Conservation (phyloP, 2,888 invertebrate genomes). For the Cerastoderma edule region DNA sequence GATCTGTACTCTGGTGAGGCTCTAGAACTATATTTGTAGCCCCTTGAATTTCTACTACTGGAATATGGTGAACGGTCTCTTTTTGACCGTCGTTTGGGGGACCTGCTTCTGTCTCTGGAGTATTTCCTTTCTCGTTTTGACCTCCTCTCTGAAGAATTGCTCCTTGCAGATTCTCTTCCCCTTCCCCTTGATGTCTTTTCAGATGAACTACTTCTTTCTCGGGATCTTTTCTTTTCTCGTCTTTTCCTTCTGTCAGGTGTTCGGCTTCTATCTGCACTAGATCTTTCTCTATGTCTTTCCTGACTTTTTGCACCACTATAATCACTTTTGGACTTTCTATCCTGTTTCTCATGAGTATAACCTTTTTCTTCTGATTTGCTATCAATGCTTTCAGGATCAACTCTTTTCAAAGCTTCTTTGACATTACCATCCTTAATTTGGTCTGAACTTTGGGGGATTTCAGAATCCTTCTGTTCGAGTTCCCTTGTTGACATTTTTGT, state of each 20-base stretch:
- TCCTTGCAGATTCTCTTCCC: conserved; percentile 21
- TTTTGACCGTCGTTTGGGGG: conserved; percentile 29
- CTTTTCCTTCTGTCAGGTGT: background rate
- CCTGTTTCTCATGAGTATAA: background rate
- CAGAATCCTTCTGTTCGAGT: background rate
- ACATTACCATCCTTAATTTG: too few relatives aligned
- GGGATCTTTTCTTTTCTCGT: conserved; percentile 6
- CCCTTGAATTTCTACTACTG: conserved; percentile 21
- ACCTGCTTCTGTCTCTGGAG: conserved; percentile 30
- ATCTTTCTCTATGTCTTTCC: background rate
- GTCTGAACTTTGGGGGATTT: too few relatives aligned
- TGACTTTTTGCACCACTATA: background rate
- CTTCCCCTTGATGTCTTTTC: conserved; percentile 17
- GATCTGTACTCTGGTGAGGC: conserved; percentile 25
- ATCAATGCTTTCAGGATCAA: background rate
- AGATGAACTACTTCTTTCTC: conserved; percentile 22
- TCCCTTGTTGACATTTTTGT: conserved; percentile 18
- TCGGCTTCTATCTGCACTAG: background rate
- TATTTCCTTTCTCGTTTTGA: conserved; percentile 3
- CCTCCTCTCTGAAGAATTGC: conserved; percentile 26
- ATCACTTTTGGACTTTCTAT: background rate
- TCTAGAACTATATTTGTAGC: conserved; percentile 22
- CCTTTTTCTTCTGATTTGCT: conserved; percentile 12
- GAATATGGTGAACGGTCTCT: conserved; percentile 2
- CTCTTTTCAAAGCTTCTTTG: background rate